phyloP scores from a whole-genome alignment of 2,797 vertebrate species.

The Peromyscus nudipes region DNA sequence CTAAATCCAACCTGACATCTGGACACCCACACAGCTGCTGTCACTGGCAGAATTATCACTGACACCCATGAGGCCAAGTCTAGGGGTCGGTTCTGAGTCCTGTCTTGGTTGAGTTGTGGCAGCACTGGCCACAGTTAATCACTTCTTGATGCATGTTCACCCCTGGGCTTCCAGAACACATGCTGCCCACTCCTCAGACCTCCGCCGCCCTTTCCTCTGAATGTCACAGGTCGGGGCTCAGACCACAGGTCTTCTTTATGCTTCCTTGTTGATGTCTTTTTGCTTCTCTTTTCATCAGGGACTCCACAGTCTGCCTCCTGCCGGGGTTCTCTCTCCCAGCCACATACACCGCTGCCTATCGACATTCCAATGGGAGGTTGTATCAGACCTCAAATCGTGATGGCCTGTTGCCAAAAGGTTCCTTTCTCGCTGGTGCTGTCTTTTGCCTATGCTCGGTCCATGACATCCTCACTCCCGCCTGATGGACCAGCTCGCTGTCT shows the following conservation, averaged over 20 bases:
- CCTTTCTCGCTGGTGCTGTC: background rate
- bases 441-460: fast-evolving
- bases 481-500: background rate
- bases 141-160: background rate
- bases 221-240: background rate
- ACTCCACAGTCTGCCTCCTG: background rate
- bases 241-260: background rate
- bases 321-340: background rate
- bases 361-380: background rate
- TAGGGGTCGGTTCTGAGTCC: background rate
- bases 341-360: background rate
- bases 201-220: background rate
- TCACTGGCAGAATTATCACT: background rate
- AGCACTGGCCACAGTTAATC: background rate
- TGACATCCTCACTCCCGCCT: background rate
- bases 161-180: background rate
- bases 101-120: background rate
- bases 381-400: background rate
- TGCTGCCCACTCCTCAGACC: background rate
- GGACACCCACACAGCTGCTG: background rate
- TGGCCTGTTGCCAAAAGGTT: background rate
- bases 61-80: background rate
- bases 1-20: background rate
- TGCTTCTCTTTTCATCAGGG: background rate
- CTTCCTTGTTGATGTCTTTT: background rate